These are phyloP conservation scores for Morus bassanus DNA, from an alignment of 2,797 vertebrate species.

Conservation along the genomic window DNA sequence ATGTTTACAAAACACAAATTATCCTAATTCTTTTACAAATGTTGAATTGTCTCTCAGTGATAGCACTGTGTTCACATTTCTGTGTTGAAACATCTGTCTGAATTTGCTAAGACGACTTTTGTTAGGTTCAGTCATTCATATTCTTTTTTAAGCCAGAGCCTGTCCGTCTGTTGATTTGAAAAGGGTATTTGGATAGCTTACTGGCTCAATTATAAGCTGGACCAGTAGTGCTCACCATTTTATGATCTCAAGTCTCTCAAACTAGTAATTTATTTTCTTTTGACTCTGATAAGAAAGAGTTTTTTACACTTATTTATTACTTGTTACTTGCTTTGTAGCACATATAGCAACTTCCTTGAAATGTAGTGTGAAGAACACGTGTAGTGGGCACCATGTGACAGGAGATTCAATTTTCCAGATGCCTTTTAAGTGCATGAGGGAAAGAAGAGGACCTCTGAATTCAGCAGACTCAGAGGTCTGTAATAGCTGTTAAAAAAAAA, in stretches of 20 bases:
- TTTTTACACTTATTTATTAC: not conserved
- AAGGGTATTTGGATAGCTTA: not conserved
- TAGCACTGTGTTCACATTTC: not conserved
- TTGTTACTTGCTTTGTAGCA: not conserved
- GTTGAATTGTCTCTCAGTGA: not conserved
- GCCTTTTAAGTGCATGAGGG: not conserved
- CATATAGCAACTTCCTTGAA: not conserved
- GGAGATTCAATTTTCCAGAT: not conserved
- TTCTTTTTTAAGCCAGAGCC: not conserved
- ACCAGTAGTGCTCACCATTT: not conserved
- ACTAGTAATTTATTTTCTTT: not conserved
- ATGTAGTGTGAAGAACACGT: not conserved
- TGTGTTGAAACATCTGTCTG: not conserved
- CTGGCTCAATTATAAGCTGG: not conserved
- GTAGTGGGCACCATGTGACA: not conserved
- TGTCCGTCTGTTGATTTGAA: not conserved
- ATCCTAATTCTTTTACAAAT: not conserved
- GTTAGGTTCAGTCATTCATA: not conserved
- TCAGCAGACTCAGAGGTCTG: not conserved
- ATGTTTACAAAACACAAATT: not conserved
- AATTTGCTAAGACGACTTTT: not conserved
- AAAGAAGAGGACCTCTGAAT: not conserved
- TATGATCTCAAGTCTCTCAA: not conserved
- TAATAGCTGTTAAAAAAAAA: not conserved
- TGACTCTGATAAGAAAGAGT: not conserved